phyloP scores from a whole-genome alignment of 2,797 vertebrate genomes.

The Eulemur albifrons region DNA sequence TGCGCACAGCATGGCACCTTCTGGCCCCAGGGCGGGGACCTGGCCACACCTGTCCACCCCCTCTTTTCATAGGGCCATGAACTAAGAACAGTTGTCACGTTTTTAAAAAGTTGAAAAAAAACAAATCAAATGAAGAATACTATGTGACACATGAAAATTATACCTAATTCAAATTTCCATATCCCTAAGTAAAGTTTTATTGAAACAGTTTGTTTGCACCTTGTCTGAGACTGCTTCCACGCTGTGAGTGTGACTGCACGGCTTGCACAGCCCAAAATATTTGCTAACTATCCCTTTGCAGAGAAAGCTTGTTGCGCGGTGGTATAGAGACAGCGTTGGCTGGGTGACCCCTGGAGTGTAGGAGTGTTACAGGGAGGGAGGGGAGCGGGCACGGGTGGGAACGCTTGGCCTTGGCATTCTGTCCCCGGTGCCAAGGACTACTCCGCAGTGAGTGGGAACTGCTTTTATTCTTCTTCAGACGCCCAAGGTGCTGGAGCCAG shows the following conservation, averaged over 20 bases:
- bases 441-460: neutral
- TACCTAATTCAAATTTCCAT: neutral
- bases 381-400: neutral
- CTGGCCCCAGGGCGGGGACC: neutral
- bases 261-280: neutral
- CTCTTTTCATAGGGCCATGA: neutral
- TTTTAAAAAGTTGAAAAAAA: neutral
- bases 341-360: too few relatives aligned
- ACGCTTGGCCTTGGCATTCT: neutral
- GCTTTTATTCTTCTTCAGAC: neutral
- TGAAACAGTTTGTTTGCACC: neutral
- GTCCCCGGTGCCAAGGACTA: neutral
- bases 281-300: neutral
- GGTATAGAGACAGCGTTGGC: neutral
- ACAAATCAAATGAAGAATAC: neutral
- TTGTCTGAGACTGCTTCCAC: neutral
- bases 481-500: neutral
- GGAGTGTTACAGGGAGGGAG: too few relatives aligned
- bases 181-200: neutral
- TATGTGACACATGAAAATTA: neutral
- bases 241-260: accelerated
- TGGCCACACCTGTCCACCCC: neutral
- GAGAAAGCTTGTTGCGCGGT: neutral
- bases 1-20: neutral
- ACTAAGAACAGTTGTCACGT: neutral